A percentile compares a stretch with the other conserved stretches of the same genome.
Conservation (phyloP, 2,113 vertebrate species). For the Rhinopomastus cyanomelas region DNA sequence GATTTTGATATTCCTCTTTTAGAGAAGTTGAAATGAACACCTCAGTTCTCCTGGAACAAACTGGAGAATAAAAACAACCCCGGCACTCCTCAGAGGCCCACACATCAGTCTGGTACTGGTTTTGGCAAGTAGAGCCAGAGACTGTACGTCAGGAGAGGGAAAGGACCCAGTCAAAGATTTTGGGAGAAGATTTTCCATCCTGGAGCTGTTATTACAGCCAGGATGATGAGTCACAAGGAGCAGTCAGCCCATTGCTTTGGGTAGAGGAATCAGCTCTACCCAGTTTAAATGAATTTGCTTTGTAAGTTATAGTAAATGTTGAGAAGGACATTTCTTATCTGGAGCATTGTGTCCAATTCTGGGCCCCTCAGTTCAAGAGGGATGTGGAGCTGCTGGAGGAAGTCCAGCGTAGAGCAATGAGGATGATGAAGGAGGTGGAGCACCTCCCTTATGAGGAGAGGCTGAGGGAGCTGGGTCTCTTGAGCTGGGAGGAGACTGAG, state of each 20-base stretch:
- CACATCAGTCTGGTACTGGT: background rate
- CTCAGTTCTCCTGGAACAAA: background rate
- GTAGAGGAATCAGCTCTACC: background rate
- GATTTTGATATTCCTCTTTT: background rate
- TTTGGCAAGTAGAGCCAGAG: background rate
- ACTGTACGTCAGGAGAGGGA: background rate
- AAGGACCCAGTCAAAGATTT: background rate
- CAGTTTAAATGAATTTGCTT: background rate
- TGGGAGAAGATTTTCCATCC: background rate
- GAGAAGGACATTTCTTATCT: no score
- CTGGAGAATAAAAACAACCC: background rate
- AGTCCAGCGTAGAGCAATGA: no score
- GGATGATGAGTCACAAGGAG: background rate
- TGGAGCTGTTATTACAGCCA: background rate
- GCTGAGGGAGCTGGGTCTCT: no score
- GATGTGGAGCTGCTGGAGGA: no score
- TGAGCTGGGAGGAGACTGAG: no score
- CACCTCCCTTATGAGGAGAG: no score
- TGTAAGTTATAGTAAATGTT: background rate
- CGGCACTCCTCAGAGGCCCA: background rate
- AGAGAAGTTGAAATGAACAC: background rate
- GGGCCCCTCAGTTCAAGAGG: no score
- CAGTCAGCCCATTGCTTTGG: background rate
- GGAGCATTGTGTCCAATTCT: no score
- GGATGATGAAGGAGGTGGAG: no score